phyloP scores from a whole-genome alignment of 2,797 vertebrate genomes.

The Galagoides demidoff region DNA sequence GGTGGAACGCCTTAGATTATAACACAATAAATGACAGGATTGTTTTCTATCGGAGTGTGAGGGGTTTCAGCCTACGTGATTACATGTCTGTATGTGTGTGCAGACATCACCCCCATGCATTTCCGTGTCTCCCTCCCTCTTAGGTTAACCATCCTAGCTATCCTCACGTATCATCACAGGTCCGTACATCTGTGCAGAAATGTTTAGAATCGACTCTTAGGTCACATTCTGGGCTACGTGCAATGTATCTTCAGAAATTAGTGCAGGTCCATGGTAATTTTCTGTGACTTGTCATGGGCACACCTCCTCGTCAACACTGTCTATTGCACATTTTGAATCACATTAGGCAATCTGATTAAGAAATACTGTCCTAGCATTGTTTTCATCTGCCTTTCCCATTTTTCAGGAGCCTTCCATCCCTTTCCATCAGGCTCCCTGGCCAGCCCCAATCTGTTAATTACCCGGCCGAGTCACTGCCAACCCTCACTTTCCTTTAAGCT shows the following conservation, averaged over 20 bases:
- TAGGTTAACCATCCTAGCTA: not conserved
- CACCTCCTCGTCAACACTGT: not conserved
- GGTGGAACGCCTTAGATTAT: not conserved
- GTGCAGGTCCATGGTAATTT: accelerated
- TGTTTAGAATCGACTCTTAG: not conserved
- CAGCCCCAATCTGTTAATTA: not conserved
- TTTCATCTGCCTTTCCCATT: not conserved
- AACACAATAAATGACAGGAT: accelerated
- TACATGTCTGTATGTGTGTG: accelerated
- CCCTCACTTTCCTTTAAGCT: not conserved
- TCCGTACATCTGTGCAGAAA: not conserved
- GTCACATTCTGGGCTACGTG: not conserved
- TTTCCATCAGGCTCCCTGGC: not conserved
- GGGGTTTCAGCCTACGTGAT: too few species aligned
- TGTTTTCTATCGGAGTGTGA: not conserved
- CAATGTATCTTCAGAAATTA: not conserved
- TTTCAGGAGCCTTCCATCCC: too few species aligned
- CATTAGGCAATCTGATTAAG: not conserved
- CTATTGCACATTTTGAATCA: too few species aligned
- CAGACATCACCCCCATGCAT: not conserved
- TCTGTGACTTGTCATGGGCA: not conserved
- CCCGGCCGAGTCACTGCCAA: not conserved
- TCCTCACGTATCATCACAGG: not conserved
- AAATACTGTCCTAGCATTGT: too few species aligned
- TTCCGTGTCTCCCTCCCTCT: not conserved